These are phyloP conservation scores for Enoplosus armatus DNA, from an alignment of 2,797 vertebrate genomes.

Conservation along the genomic window DNA sequence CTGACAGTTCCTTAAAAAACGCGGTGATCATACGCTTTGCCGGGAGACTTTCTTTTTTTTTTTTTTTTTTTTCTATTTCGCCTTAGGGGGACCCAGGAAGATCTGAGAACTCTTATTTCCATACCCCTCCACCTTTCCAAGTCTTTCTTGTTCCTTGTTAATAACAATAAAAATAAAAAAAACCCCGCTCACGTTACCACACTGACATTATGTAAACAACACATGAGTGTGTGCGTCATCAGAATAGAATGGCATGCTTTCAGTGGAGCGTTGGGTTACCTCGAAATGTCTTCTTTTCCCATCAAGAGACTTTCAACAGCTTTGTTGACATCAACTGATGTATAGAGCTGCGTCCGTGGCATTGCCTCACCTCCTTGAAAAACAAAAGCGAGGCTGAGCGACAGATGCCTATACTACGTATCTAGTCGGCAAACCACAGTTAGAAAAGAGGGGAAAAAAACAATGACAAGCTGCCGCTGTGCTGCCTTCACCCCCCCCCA, in stretches of 20 bases:
- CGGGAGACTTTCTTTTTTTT: constrained; percentile 49
- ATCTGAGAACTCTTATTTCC: constrained; percentile 60
- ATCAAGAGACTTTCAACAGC: constrained; percentile 28
- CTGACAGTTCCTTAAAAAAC: constrained; percentile 61
- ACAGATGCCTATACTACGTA: constrained; percentile 39
- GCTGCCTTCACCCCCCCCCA: constrained; percentile 37
- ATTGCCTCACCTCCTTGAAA: constrained; percentile 17
- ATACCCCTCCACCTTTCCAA: constrained; percentile 39
- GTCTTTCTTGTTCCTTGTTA: constrained; percentile 45
- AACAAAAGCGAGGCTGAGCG: constrained; percentile 41
- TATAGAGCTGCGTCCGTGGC: neutral
- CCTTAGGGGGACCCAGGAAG: constrained; percentile 58
- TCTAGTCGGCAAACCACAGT: constrained; percentile 68
- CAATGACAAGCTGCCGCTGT: constrained; percentile 61
- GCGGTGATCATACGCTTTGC: constrained; percentile 62
- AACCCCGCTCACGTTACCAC: neutral
- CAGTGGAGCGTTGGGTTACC: neutral
- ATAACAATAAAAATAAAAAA: constrained; percentile 43
- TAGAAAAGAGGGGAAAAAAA: constrained; percentile 51
- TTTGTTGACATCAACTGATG: constrained; percentile 33
- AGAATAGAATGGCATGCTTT: neutral
- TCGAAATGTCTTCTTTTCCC: neutral
- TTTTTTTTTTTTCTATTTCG: constrained; percentile 51
- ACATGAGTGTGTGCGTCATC: neutral
- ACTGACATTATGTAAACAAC: constrained; percentile 9